Percentiles rank a stretch among this genome's conserved stretches.
Conservation (phyloP, 2,888 invertebrate species). For the Plebejus melissa region DNA sequence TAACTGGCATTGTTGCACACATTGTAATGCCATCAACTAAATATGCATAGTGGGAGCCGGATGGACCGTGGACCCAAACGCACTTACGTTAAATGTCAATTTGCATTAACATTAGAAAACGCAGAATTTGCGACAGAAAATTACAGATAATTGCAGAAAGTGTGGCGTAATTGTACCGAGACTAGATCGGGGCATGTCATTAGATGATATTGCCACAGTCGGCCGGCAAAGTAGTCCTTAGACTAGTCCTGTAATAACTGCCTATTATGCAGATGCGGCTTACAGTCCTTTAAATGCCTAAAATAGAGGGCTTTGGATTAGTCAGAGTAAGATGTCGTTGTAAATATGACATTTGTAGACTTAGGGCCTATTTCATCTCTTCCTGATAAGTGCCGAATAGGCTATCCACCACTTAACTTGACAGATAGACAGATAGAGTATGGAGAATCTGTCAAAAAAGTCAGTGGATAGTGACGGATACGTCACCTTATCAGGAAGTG, state of each 20-base stretch:
- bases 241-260: conserved; percentile 18
- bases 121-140: conserved; percentile 29
- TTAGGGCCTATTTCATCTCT: too few species aligned
- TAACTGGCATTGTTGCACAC: conserved; percentile 10
- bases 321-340: neutral
- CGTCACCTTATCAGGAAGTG: too few species aligned
- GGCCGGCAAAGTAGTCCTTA: conserved; percentile 24
- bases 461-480: too few species aligned
- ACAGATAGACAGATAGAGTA: too few species aligned
- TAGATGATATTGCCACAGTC: conserved; percentile 27
- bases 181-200: conserved; percentile 26
- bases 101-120: conserved; percentile 23
- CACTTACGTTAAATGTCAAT: neutral
- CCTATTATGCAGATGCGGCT: conserved; percentile 13
- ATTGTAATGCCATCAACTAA: conserved; percentile 14
- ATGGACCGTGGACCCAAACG: neutral
- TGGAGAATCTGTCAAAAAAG: too few species aligned
- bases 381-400: too few species aligned
- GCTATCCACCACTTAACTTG: too few species aligned
- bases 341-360: too few species aligned
- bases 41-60: conserved; percentile 3
- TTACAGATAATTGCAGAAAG: conserved; percentile 31
- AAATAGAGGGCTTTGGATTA: neutral
- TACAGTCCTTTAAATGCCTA: neutral
- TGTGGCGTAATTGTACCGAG: conserved; percentile 30